Evolutionary conservation across 2,888 invertebrate species (phyloP), one percentile per base, ranked within the genome.

Genomic region (Mesoligia furuncula): DNA sequence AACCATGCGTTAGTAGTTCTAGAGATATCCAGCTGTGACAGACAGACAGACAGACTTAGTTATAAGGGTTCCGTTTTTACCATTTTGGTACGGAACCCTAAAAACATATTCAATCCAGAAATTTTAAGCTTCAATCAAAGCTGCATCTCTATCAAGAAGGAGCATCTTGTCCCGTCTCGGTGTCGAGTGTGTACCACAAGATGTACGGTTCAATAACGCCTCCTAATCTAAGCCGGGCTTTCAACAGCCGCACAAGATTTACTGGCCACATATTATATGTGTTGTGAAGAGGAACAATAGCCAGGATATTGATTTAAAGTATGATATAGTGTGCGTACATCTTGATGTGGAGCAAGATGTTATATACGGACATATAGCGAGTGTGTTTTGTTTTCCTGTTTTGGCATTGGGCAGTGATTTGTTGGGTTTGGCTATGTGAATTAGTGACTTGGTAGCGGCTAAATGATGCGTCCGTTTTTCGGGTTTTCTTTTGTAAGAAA

Each of bases 141-240:
- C 5, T 68, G 36, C 70, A 72, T 39, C 57, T 75, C 13, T 48
- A 75, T 59, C 67, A 73, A 67, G 11, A 42, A 15, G 70, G 72
- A 81, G 54, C 82, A 77, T 80, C 77, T 75, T 69, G 80, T 76
- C 61, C 71, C 51, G 62, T 76, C 67, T 71, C 65, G 36, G 13
- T 39, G 69, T 39, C 64, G 65, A 64, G 81, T 77, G 59, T 36
- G 79, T 36, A 78, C 59, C 78, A 77, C 90, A 95, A 95, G 95
- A 95, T 92, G 91, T 92, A 95, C 92, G 93, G 89, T 92, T 93
- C 94, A 94, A 95, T 95, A 95, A 93, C 92, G 93, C 85, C 87
- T 87, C 92, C 90, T 95, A 93, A 94, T 93, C 94, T 93, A 89
- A 93, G 91, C 92, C 91, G 84, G 91, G 92, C 93, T 93, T 90